Conservation (phyloP, 2,113 vertebrate species). For the Dinomys branickii region DNA sequence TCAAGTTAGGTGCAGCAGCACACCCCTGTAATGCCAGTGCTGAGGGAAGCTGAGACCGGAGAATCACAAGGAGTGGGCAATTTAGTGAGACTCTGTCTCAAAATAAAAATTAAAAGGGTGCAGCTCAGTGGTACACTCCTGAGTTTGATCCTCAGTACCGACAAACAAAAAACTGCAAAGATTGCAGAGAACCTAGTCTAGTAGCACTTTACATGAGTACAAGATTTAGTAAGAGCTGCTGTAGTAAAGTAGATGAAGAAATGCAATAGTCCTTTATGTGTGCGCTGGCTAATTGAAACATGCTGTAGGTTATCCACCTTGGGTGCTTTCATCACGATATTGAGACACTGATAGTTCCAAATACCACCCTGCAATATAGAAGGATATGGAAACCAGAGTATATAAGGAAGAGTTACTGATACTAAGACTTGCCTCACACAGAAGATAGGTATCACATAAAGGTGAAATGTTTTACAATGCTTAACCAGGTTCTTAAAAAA, state of each 20-base stretch:
- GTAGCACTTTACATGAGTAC: background rate
- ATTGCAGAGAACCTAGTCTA: background rate
- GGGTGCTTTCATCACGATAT: background rate
- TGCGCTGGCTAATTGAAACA: slow-evolving; percentile 24
- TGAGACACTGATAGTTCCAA: slow-evolving; percentile 52
- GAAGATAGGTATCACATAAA: background rate
- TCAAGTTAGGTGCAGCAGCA: background rate
- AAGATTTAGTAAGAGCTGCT: slow-evolving; percentile 35
- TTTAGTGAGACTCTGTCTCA: background rate
- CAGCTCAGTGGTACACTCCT: background rate
- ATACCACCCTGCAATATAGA: background rate
- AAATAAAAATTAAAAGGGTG: background rate
- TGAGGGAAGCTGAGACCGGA: background rate
- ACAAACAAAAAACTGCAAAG: background rate
- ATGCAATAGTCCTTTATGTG: background rate
- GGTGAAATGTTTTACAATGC: background rate
- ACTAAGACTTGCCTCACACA: slow-evolving; percentile 42
- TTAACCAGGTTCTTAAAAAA: slow-evolving; percentile 32
- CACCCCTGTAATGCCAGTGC: background rate
- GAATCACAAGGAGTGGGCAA: background rate
- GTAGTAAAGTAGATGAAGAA: background rate
- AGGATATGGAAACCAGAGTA: slow-evolving; percentile 56
- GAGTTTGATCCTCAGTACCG: background rate
- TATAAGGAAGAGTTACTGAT: background rate
- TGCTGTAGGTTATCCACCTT: background rate